Conservation (phyloP, 2,888 invertebrate genomes). For the Lasioglossum pauxillum region DNA sequence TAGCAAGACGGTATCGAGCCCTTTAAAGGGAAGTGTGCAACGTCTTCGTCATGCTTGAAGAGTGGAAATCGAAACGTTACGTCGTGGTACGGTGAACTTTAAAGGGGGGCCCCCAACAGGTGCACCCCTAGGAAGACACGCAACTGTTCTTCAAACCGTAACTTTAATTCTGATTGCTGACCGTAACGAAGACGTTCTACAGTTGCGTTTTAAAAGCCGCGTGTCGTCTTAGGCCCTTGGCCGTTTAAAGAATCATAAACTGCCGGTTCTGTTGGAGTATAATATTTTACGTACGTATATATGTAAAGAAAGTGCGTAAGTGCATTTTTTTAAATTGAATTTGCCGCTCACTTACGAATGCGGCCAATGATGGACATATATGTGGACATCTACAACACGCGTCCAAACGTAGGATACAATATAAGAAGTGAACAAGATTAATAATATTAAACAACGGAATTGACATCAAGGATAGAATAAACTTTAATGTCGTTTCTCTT, state of each 20-base stretch:
- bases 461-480: no score
- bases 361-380: no score
- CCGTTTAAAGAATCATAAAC: constrained; percentile 55
- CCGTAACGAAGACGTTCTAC: constrained; percentile 77
- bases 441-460: no score
- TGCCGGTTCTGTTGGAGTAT: not conserved
- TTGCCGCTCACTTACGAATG: no score
- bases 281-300: not conserved
- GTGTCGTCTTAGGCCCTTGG: constrained; percentile 37
- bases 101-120: constrained; percentile 11
- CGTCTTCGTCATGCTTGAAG: not conserved
- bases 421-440: no score
- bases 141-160: constrained; percentile 1
- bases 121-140: not conserved
- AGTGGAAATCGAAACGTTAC: not conserved
- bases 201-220: constrained; percentile 72
- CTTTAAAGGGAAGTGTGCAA: not conserved
- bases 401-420: no score
- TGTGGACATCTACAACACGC: no score
- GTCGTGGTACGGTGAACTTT: not conserved
- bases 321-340: no score
- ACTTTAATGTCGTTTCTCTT: no score
- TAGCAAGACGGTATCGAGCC: not conserved
- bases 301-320: no score
- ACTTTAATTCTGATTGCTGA: constrained; percentile 26